Base-by-base conservation (phyloP, 1,140 invertebrate genomes). In the Ectropis grisescens region DNA sequence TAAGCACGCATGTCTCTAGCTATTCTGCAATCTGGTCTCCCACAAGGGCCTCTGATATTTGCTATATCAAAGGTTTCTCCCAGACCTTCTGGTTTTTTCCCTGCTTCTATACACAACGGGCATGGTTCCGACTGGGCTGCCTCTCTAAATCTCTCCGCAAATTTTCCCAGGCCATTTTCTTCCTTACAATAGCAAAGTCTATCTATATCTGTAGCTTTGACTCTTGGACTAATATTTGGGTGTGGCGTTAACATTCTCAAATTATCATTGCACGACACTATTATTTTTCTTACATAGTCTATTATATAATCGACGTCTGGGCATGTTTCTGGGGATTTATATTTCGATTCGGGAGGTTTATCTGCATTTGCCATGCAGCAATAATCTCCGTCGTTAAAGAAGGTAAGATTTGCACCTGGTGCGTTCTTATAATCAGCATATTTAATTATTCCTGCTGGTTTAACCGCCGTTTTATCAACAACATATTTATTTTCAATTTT, bases 171-270 rank as follows among this genome's bases (percentile, higher is more conserved):
- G 71, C 72, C 78, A 7, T 42, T 47, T 2, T 53, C 62, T 52
- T 78, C 61, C 51, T 61, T 56, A 34, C 76, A 81, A 33, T 74
- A 76, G 45, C 76, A 81, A 19, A 70, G 38, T 39, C 57, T 71
- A 33, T 78, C 72, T 27, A 81, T 68, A 35, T 81, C 76, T 8
- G 72, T 76, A 4, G 76, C 72, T 55, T 68, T 69, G 0, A 72
- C 29, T 51, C 65, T 64, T 3, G 70, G 72, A 28, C 32, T 55
- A 41, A 78, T 66, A 5, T 62, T 65, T n/a, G 72, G 62, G 15
- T 54, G 60, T n/a, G 72, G 72, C 29, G 71, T 81, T 37, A 81
- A 35, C 76, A 74, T 78, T 42, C 76, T 58, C 76, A 81, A 70
- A 30, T 81, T 74, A 41, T 81, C 71, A 46, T 81, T 76, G 45